Base-by-base conservation (phyloP, 2,888 invertebrate species). In the Fissipunctia ypsillon region DNA sequence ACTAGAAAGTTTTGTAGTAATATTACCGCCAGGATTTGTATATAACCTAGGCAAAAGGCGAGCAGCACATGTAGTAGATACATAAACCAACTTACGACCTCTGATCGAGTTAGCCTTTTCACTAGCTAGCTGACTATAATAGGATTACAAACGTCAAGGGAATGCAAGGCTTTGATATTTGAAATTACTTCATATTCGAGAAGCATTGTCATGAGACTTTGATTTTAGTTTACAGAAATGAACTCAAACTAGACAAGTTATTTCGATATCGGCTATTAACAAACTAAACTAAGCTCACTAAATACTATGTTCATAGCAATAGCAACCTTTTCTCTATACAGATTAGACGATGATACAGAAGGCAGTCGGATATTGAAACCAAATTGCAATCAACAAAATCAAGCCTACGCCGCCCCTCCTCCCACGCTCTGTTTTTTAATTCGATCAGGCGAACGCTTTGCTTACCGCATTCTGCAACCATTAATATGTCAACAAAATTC, bases 401-500 rank as follows among this genome's bases (percentile, higher is more conserved):
- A 60, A 31, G 48, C 35, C 25, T 12, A 41, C 25, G 52, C 48
- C 6, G 59, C 54, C 41, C 31, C 31, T n/a, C 52, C 50, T 80
- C 50, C 43, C 43, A 45, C 52, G 28, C 25, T n/a, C 19, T 59
- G 59, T 81, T 76, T 78, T 75, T 81, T 73, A 72, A 76, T 84
- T 67, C 57, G 67, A 68, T 75, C 83, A 71, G 57, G 65, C 61
- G 74, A 77, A 60, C 61, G 25, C 43, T 38, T 77, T 73, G 85
- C 73, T 82, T 83, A 76, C 81, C 65, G 76, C 57, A 65, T 75
- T 78, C 77, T 64, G 81, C 76, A 77, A 78, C 73, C 78, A 82
- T 76, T 87, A 84, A 76, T 59, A 78, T 76, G 81, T 89, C 89
- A 91, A 91, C 90, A 92, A 88, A 90, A 92, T 93, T 91, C 91